A percentile compares a stretch with the other conserved stretches of the same genome.
These are phyloP conservation scores for Puffinus mauretanicus DNA, from an alignment of 2,113 vertebrate genomes.

Conservation along the genomic window DNA sequence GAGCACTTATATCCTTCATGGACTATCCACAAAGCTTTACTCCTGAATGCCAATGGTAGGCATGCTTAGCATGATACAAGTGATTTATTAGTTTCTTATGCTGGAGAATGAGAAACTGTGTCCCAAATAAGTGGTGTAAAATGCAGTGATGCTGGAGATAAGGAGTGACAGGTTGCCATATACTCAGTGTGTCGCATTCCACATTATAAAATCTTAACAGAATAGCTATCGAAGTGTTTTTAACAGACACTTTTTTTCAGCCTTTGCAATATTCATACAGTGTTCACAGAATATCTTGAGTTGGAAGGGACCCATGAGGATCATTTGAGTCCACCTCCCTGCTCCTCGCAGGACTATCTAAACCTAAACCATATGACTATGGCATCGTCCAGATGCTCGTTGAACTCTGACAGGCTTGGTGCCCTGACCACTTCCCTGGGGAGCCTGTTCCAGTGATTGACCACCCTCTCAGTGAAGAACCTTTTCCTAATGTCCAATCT, in stretches of 20 bases:
- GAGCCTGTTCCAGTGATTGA: not conserved
- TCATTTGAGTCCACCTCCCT: not conserved
- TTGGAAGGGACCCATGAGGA: not conserved
- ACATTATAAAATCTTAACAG: not conserved
- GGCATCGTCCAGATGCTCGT: not conserved
- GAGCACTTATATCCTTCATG: not conserved
- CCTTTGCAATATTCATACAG: not conserved
- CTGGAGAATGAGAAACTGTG: not conserved
- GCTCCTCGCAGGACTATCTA: not conserved
- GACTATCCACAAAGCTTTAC: not conserved
- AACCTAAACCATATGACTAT: not conserved
- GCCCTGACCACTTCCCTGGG: not conserved
- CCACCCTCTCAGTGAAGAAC: not conserved
- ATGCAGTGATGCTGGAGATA: not conserved
- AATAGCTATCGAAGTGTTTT: not conserved
- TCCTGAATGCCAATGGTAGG: not conserved
- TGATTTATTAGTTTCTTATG: not conserved
- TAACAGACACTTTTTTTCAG: not conserved
- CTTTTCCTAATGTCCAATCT: not conserved
- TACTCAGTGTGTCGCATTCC: not conserved
- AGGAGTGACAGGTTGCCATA: not conserved
- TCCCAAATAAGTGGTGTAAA: not conserved
- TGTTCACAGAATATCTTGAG: not conserved
- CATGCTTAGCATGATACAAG: not conserved
- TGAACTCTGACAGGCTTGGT: not conserved